phyloP scores from a whole-genome alignment of 2,888 invertebrate species.

The Hipparchia sbordonii region DNA sequence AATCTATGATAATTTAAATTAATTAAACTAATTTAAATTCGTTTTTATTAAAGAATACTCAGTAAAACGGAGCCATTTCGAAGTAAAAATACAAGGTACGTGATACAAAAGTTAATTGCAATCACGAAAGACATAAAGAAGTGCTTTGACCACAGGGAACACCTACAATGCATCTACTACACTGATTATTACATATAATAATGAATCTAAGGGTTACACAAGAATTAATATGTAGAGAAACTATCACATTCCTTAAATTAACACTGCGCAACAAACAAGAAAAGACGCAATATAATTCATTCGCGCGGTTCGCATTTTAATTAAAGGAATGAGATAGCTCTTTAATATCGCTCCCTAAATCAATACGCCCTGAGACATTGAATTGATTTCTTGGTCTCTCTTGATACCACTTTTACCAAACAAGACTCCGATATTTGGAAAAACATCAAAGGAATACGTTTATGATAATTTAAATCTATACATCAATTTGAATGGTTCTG shows the following conservation, averaged over 20 bases:
- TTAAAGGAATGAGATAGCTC: constrained; percentile 34
- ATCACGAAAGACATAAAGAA: constrained; percentile 44
- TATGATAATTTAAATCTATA: constrained; percentile 44
- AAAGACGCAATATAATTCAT: not conserved
- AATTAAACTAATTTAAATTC: constrained; percentile 31
- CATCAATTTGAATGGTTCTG: constrained; percentile 47
- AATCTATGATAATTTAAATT: constrained; percentile 19
- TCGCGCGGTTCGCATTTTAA: not conserved
- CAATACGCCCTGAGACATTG: constrained; percentile 28
- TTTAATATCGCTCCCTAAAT: constrained; percentile 29
- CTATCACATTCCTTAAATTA: constrained; percentile 40
- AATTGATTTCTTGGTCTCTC: constrained; percentile 29
- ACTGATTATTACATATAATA: constrained; percentile 49
- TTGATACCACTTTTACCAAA: constrained; percentile 27
- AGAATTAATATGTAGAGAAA: constrained; percentile 31
- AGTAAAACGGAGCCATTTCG: constrained; percentile 36
- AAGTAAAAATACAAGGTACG: constrained; percentile 33
- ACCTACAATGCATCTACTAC: constrained; percentile 69
- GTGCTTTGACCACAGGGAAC: constrained; percentile 59
- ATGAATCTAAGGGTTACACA: constrained; percentile 49
- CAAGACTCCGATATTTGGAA: constrained; percentile 29
- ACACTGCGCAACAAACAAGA: not conserved
- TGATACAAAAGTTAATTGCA: constrained; percentile 33
- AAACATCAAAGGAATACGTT: constrained; percentile 44
- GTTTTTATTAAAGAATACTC: constrained; percentile 25